Conservation (phyloP, 2,113 vertebrate genomes). For the Dasyprocta punctata region DNA sequence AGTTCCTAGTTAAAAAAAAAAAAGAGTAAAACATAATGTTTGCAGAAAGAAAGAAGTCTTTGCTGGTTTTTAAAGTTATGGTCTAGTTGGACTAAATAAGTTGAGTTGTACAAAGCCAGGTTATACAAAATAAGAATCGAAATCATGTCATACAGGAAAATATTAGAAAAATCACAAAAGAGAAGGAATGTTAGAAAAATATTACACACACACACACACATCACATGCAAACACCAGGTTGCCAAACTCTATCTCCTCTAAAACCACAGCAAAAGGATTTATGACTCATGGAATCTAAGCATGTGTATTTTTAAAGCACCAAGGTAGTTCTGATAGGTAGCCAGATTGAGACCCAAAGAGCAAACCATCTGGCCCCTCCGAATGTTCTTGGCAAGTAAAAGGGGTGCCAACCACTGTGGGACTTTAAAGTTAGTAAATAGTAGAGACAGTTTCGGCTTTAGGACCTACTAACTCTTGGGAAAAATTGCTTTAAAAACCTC, state of each 20-base stretch:
- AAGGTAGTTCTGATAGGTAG: not conserved
- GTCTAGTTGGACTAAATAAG: not conserved
- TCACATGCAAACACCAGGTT: not conserved
- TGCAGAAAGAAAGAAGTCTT: not conserved
- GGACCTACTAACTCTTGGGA: conserved; percentile 12
- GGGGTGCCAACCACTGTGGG: not conserved
- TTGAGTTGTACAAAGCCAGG: not conserved
- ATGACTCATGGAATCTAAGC: not conserved
- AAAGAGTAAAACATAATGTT: conserved; percentile 6
- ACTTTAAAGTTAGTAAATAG: conserved; percentile 5
- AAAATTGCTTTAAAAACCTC: conserved; percentile 34
- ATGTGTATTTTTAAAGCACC: not conserved
- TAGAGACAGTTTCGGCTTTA: conserved; percentile 39
- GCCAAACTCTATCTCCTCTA: not conserved
- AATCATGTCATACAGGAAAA: not conserved
- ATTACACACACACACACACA: not conserved
- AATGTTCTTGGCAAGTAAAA: conserved; percentile 26
- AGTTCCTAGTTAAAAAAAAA: not conserved
- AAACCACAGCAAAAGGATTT: not conserved
- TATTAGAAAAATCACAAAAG: conserved; percentile 27
- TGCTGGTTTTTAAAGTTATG: not conserved
- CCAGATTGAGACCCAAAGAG: not conserved
- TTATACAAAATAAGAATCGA: not conserved
- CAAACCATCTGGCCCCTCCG: not conserved
- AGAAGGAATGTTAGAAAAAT: conserved; percentile 22